Percentiles rank a stretch among this genome's conserved stretches.
Conservation (phyloP, 1,140 invertebrate species). For the Diplogasteroides magnus region DNA sequence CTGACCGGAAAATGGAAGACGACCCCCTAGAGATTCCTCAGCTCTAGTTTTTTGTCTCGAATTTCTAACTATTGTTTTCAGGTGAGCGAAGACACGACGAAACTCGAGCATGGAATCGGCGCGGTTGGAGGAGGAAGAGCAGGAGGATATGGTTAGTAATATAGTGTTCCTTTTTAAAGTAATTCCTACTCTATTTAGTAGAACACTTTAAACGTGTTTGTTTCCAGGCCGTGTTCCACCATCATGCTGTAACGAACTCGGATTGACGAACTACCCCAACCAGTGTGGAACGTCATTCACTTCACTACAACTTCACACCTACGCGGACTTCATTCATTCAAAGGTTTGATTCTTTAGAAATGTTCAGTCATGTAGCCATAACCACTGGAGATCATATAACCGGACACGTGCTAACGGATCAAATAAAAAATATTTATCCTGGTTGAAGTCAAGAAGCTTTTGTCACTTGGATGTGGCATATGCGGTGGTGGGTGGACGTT, state of each 20-base stretch:
- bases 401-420: too few relatives aligned
- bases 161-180: background rate
- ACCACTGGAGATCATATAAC: too few relatives aligned
- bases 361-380: too few relatives aligned
- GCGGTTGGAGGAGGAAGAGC: slow-evolving; percentile 24
- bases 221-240: slow-evolving; percentile 18
- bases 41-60: background rate
- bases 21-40: too few relatives aligned
- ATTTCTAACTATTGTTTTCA: background rate
- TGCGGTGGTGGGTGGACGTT: too few relatives aligned
- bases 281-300: slow-evolving; percentile 26
- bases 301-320: slow-evolving; percentile 20
- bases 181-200: background rate
- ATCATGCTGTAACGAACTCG: slow-evolving; percentile 29
- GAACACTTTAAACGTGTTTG: background rate
- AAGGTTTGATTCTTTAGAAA: too few relatives aligned
- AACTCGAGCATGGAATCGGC: slow-evolving; percentile 28
- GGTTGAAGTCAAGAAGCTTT: too few relatives aligned
- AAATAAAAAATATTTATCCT: too few relatives aligned
- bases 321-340: slow-evolving; percentile 18
- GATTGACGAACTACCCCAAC: slow-evolving; percentile 11
- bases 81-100: background rate
- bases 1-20: too few relatives aligned
- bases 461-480: too few relatives aligned
- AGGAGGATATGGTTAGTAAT: slow-evolving; percentile 20